Percentiles rank a stretch among this genome's conserved stretches.
phyloP scores from a whole-genome alignment of 2,113 vertebrate species.

The Lasiurus borealis region DNA sequence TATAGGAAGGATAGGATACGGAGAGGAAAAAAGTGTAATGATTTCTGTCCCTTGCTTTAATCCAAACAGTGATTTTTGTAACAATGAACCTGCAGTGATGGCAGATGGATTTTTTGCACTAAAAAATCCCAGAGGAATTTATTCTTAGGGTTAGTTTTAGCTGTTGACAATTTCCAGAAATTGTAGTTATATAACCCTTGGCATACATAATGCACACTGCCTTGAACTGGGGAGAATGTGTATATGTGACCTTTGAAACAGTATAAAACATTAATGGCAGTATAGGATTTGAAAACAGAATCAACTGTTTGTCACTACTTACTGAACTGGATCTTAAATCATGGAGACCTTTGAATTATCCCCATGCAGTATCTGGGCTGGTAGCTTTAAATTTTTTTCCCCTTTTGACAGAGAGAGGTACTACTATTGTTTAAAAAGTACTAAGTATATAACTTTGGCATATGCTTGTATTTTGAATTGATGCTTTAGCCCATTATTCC shows the following conservation, averaged over 20 bases:
- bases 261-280: constrained; percentile 67
- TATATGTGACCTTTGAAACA: constrained; percentile 76
- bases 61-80: constrained; percentile 65
- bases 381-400: not conserved
- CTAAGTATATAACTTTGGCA: constrained; percentile 36
- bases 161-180: constrained; percentile 79
- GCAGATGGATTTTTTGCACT: constrained; percentile 73
- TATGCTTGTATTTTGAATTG: constrained; percentile 26
- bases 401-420: constrained; percentile 57
- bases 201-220: constrained; percentile 72
- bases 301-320: constrained; percentile 48
- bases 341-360: constrained; percentile 26
- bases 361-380: not conserved
- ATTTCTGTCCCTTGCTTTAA: constrained; percentile 57
- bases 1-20: not conserved
- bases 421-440: constrained; percentile 5
- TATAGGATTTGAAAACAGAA: constrained; percentile 54
- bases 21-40: constrained; percentile 8
- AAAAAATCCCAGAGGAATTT: constrained; percentile 71
- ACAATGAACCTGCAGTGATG: constrained; percentile 74
- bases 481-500: not conserved
- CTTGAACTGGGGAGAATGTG: constrained; percentile 66
- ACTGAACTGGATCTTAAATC: constrained; percentile 44
- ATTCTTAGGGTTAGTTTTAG: constrained; percentile 81
- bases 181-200: constrained; percentile 77